Percentiles rank a stretch among this genome's conserved stretches.
phyloP scores from a whole-genome alignment of 2,797 vertebrate genomes.

The Leuciscus waleckii region DNA sequence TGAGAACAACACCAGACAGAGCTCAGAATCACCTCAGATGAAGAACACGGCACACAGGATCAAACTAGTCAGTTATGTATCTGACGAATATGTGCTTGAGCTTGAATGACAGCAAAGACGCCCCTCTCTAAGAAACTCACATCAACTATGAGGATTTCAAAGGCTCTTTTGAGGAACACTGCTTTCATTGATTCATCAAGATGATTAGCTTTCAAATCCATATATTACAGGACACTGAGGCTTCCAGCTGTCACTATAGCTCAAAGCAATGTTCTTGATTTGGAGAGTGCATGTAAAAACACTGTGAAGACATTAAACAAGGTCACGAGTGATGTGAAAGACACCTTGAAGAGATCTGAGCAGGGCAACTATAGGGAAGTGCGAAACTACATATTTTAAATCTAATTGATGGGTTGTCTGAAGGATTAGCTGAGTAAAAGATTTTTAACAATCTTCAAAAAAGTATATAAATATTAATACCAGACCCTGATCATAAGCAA shows the following conservation, averaged over 20 bases:
- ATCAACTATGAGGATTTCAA: slow-evolving; percentile 21
- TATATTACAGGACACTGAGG: slow-evolving; percentile 21
- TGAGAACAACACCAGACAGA: background rate
- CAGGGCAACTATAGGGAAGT: slow-evolving; percentile 14
- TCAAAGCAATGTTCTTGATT: slow-evolving; percentile 22
- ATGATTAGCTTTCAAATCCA: slow-evolving; percentile 44
- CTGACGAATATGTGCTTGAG: background rate
- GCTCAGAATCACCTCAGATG: background rate
- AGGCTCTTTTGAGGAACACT: slow-evolving; percentile 30
- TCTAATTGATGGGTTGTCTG: background rate
- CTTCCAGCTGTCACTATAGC: background rate
- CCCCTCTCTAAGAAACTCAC: slow-evolving; percentile 18
- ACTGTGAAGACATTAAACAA: slow-evolving; percentile 5
- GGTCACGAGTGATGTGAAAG: slow-evolving; percentile 26
- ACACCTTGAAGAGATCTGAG: slow-evolving; percentile 23
- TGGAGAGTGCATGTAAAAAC: slow-evolving; percentile 22
- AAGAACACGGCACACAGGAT: background rate
- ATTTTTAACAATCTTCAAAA: background rate
- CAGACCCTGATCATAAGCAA: background rate
- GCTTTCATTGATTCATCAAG: slow-evolving; percentile 41
- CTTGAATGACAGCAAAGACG: slow-evolving; percentile 13
- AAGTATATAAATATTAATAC: background rate
- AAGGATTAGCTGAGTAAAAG: background rate
- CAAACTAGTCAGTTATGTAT: background rate
- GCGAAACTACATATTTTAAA: background rate